Evolutionary conservation across 2,797 vertebrate genomes (phyloP).

Genomic region (Etheostoma perlongum): DNA sequence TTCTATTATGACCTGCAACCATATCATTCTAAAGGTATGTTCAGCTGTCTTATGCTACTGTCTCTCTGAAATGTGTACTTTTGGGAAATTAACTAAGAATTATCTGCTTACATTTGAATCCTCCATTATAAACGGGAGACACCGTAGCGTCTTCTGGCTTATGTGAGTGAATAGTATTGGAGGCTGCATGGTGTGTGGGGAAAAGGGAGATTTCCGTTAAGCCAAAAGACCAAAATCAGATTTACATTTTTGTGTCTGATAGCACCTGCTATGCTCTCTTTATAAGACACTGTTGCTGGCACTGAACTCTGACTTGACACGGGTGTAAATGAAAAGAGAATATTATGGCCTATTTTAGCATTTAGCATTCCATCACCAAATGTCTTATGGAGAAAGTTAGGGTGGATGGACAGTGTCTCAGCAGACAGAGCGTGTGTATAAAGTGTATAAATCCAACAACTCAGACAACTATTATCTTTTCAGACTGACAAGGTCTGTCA

Average conservation of each 20-base stretch:
- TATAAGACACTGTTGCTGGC: background rate
- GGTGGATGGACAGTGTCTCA: too few relatives aligned
- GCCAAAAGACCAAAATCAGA: slow-evolving; percentile 12
- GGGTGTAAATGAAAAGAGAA: background rate
- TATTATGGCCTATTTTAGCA: background rate
- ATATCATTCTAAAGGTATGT: background rate
- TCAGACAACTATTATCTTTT: background rate
- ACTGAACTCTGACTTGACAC: background rate
- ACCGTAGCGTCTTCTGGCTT: slow-evolving; percentile 15
- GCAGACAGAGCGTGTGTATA: too few relatives aligned
- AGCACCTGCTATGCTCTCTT: slow-evolving; percentile 12
- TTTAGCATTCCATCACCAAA: too few relatives aligned
- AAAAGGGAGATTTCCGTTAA: slow-evolving; percentile 9
- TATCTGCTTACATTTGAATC: slow-evolving; percentile 24
- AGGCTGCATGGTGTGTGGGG: slow-evolving; percentile 3
- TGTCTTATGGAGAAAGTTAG: too few relatives aligned
- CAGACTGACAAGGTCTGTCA: background rate
- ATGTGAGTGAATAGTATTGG: slow-evolving; percentile 25
- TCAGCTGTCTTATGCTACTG: slow-evolving; percentile 5
- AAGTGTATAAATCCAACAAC: too few relatives aligned
- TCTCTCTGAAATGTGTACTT: slow-evolving; percentile 42
- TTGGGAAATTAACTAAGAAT: slow-evolving; percentile 51
- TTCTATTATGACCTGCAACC: background rate
- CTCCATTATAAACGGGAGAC: slow-evolving; percentile 41
- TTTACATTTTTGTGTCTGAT: slow-evolving; percentile 13